A percentile compares a stretch with the other conserved stretches of the same genome.
These are phyloP conservation scores for Pantelozetes paolii DNA, from an alignment of 2,888 invertebrate genomes.

Conservation along the genomic window DNA sequence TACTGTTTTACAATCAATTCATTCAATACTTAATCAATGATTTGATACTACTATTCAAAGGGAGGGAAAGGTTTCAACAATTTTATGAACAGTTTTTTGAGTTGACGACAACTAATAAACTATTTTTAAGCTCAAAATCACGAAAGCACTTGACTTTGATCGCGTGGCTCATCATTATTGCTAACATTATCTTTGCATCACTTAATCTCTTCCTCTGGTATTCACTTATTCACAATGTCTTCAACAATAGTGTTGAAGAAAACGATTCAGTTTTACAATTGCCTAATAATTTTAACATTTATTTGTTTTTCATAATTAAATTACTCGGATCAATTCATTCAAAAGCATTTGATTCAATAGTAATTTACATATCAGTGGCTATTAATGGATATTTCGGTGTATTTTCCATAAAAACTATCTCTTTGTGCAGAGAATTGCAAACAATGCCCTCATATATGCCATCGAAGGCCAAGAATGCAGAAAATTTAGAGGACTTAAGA, in stretches of 20 bases:
- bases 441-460: neutral
- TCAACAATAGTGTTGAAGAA: neutral
- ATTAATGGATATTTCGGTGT: neutral
- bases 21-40: too few species aligned
- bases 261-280: neutral
- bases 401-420: neutral
- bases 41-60: too few species aligned
- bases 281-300: constrained; percentile 12
- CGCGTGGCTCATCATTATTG: neutral
- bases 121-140: neutral
- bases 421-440: neutral
- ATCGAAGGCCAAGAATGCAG: neutral
- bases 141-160: neutral
- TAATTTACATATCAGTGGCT: neutral
- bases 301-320: constrained; percentile 19
- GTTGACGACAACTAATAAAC: neutral
- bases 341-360: neutral
- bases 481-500: neutral
- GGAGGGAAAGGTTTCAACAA: too few species aligned
- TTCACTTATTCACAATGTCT: neutral
- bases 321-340: constrained; percentile 13
- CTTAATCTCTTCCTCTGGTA: neutral
- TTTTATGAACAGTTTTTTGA: neutral
- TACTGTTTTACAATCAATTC: too few species aligned
- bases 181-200: neutral